Evolutionary conservation across 2,113 vertebrate genomes (phyloP).

Genomic region (Ophiodon elongatus): DNA sequence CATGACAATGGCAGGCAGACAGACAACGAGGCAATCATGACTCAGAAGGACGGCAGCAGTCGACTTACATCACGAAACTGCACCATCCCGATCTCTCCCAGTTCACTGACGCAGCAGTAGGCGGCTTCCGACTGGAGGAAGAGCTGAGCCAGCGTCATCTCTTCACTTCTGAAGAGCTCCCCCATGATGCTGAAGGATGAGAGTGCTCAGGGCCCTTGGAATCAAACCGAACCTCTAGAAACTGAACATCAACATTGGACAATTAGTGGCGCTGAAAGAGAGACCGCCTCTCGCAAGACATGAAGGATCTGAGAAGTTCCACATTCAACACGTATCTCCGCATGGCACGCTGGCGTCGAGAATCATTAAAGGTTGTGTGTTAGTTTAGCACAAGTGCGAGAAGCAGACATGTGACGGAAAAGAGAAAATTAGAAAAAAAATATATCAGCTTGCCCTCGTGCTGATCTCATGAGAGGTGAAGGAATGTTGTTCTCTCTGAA

Average conservation of each 20-base stretch:
- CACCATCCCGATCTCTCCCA: constrained; percentile 97
- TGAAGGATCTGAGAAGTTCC: neutral
- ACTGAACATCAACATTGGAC: neutral
- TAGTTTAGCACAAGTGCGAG: constrained; percentile 49
- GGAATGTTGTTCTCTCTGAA: constrained; percentile 38
- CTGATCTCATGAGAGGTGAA: constrained; percentile 61
- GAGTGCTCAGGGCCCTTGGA: constrained; percentile 29
- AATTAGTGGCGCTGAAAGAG: neutral
- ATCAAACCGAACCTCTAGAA: constrained; percentile 29
- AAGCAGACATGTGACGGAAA: constrained; percentile 39
- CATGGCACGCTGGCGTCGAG: neutral
- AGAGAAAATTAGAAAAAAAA: neutral
- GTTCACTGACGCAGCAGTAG: constrained; percentile 97
- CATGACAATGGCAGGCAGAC: neutral
- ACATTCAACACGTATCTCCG: constrained; percentile 19
- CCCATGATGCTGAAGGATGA: constrained; percentile 87
- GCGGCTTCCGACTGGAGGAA: constrained; percentile 98
- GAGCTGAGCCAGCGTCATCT: constrained; percentile 98
- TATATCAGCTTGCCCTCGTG: constrained; percentile 7
- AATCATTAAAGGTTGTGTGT: constrained; percentile 33
- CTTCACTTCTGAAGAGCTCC: constrained; percentile 97
- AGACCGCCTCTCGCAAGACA: neutral
- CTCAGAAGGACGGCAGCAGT: neutral
- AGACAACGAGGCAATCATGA: neutral
- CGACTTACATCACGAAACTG: constrained; percentile 97